These are phyloP conservation scores for Mesorhabditis spiculigera DNA, from an alignment of 2,888 invertebrate species.

Conservation along the genomic window DNA sequence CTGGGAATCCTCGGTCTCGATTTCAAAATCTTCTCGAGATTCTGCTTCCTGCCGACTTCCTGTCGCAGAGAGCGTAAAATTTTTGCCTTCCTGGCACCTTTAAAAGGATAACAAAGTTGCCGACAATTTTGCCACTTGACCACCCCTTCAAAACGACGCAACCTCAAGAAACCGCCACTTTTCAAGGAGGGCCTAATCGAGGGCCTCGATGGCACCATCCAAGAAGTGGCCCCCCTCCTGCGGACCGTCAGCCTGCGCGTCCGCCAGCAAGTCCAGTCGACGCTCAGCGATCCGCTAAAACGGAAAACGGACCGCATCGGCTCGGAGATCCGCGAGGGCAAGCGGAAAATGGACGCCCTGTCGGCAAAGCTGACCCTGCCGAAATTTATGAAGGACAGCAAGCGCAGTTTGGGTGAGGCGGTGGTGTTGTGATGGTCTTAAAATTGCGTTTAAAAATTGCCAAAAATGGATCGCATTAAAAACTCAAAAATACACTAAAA, in stretches of 20 bases:
- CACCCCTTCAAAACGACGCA: neutral
- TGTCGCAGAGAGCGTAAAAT: neutral
- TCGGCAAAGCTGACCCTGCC: neutral
- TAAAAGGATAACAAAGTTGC: no score
- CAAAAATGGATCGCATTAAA: no score
- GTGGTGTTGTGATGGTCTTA: no score
- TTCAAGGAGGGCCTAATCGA: constrained; percentile 1
- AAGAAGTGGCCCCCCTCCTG: constrained; percentile 28
- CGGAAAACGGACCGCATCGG: neutral
- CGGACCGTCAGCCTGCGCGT: constrained; percentile 31
- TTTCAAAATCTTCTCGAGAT: no score
- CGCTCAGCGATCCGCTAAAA: constrained; percentile 36
- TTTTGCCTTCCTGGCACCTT: neutral
- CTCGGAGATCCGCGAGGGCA: neutral
- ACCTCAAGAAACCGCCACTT: neutral
- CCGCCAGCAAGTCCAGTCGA: constrained; percentile 27
- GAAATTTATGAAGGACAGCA: neutral
- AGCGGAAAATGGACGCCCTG: neutral
- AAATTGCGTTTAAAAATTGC: no score
- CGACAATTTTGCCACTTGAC: neutral
- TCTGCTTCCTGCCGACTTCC: no score
- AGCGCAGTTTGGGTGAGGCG: neutral
- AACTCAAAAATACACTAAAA: no score
- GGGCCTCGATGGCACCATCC: constrained; percentile 7
- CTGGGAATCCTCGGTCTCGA: no score